Evolutionary conservation across 1,140 invertebrate species (phyloP).

Genomic region (Leptoteleia sp.): DNA sequence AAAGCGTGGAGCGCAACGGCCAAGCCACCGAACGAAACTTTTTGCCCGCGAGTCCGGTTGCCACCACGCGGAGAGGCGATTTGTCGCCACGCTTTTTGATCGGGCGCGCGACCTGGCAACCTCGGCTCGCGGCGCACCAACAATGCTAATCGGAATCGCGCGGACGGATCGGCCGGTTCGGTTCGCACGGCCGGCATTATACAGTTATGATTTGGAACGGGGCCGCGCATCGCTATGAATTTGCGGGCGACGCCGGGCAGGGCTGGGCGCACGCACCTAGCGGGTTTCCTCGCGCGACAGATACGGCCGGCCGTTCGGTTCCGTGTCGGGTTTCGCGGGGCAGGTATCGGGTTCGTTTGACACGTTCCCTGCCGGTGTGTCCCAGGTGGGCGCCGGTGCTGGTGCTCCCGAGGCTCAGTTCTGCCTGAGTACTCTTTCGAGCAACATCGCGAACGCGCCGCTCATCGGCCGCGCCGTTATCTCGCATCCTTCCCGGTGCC

Average conservation of each 20-base stretch:
- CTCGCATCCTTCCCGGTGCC: conserved; percentile 26
- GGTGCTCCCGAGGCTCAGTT: conserved; percentile 75
- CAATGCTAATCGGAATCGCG: too few relatives aligned
- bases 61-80: too few relatives aligned
- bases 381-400: conserved; percentile 60
- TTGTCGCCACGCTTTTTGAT: too few relatives aligned
- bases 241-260: conserved; percentile 16
- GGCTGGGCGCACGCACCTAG: conserved; percentile 35
- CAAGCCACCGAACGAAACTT: too few relatives aligned
- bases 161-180: conserved; percentile 35
- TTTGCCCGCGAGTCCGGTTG: too few relatives aligned
- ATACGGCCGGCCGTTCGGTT: conserved; percentile 18
- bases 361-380: conserved; percentile 10
- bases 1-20: too few relatives aligned
- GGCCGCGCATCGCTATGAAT: conserved; percentile 43
- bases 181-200: conserved; percentile 55
- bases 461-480: conserved; percentile 27
- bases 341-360: conserved; percentile 51
- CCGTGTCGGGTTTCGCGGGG: conserved; percentile 55
- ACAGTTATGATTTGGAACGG: conserved; percentile 53
- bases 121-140: too few relatives aligned
- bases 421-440: conserved; percentile 75
- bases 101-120: too few relatives aligned
- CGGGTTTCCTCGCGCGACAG: conserved; percentile 31
- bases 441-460: conserved; percentile 69